Base-by-base conservation (phyloP, 2,113 vertebrate genomes). In the Cinclus cinclus region DNA sequence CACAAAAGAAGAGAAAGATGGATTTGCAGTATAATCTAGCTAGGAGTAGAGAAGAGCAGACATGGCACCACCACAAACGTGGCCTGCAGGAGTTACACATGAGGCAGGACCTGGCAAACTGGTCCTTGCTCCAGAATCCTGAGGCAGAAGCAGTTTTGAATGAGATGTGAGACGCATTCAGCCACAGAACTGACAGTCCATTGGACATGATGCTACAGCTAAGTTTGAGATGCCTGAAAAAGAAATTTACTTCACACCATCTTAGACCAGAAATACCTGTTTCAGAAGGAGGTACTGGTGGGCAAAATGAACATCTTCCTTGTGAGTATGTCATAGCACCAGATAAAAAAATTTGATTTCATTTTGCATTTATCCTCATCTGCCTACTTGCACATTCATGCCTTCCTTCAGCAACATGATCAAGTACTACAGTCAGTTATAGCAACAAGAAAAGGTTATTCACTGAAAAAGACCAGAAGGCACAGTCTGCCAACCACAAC, bases 241-340 rank as follows among this genome's bases (percentile, higher is more conserved):
- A 90, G 20, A 80, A 90, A 74, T n/a, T 90, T 67, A 50, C 47
- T 80, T 88, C 39, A 70, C 42, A 35, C 28, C 37, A 60, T 7
- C 82, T 84, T 35, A 41, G 53, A 89, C 77, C 65, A 87, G 85
- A 94, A 96, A 78, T 58, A 95, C 76, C 42, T 78, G 85, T 73
- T 95, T 86, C 4, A 4, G 63, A 77, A 91, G 56, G 47, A 93
- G 60, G 50, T 41, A 86, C 42, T 11, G 0, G 68, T 92, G 68
- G 56, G 68, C 41, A 94, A 88, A 94, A 75, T 15, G 2, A 89
- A 79, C n/a, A 35, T 62, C 70, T 73, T 92, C 55, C 55, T 68
- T 68, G 15, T 21, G 41, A 85, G 23, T 25, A 35, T n/a, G 41
- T 60, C 90, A 88, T 3, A 77, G 76, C 22, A 83, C 60, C 63